Conservation (phyloP, 2,113 vertebrate species). For the Dendropsophus ebraccatus region DNA sequence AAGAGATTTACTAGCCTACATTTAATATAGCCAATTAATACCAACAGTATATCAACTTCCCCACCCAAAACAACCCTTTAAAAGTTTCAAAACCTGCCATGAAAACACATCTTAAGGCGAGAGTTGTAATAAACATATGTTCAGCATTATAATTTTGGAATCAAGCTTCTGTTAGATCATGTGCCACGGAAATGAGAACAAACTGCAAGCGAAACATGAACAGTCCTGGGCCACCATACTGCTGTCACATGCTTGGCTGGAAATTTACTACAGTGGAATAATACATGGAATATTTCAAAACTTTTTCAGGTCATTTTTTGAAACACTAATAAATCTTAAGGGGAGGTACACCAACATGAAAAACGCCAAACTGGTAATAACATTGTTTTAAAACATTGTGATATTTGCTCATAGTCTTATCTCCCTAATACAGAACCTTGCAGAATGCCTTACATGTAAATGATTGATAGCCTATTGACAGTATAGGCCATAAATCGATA, state of each 20-base stretch:
- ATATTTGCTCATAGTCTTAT: no score
- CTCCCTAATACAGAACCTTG: no score
- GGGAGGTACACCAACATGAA: not conserved
- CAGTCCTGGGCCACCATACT: slow-evolving; percentile 19
- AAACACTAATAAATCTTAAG: not conserved
- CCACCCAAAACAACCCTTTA: not conserved
- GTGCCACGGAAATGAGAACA: slow-evolving; percentile 36
- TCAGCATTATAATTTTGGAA: slow-evolving; percentile 31
- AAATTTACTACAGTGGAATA: not conserved
- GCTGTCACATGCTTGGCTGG: slow-evolving; percentile 11
- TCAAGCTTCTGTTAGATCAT: slow-evolving; percentile 10
- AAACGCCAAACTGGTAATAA: not conserved
- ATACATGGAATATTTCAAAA: not conserved
- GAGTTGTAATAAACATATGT: slow-evolving; percentile 19
- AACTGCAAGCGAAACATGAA: slow-evolving; percentile 14
- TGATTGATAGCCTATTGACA: no score
- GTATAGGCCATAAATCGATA: no score
- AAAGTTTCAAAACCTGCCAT: not conserved
- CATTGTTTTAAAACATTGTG: no score
- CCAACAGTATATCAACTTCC: not conserved
- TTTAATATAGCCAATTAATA: slow-evolving; percentile 1
- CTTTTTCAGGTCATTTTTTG: not conserved
- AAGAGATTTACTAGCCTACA: not conserved
- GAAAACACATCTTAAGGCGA: slow-evolving; percentile 30
- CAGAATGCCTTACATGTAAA: no score